Evolutionary conservation across 2,888 invertebrate genomes (phyloP), one percentile per base, ranked within the genome.

Genomic region (Tupiocoris notatus): DNA sequence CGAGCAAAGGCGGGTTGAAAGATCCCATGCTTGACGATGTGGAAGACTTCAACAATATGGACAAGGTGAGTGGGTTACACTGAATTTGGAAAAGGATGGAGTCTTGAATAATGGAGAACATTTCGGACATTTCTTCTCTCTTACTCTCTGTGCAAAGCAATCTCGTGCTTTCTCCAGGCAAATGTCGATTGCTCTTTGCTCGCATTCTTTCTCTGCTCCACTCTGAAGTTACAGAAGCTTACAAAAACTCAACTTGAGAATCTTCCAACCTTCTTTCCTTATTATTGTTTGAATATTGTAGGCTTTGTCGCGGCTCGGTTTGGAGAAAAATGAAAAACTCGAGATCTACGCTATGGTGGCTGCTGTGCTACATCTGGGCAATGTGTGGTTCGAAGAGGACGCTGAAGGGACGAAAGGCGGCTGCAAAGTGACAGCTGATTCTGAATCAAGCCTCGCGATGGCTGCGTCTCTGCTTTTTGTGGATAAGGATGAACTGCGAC

Each of bases 11-110:
- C 0, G 89, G 92, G 0, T 87, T 98, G 0, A 87, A 88, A 79
- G 98, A 98, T 84, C 93, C 95, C 1, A 91, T 97, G 77, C 87
- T 98, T 64, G 96, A 98, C 84, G 98, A 98, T 82, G 89, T 92
- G 0, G 89, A 91, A 79, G 96, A 97, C 84, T 98, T 97, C 83
- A 87, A 87, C 78, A 89, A 90, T 57, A 87, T 97, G 78, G 92
- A 96, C 83, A 89, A 91, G 85, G 90, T 82, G 77, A 22, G 16
- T 20, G 39, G 39, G 39, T 12, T 39, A 7, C 39, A 39, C 39
- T n/a, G n/a, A n/a, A n/a, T n/a, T n/a, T n/a, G n/a, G n/a, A n/a
- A n/a, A n/a, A n/a, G n/a, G n/a, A n/a, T n/a, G n/a, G n/a, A n/a
- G n/a, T n/a, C n/a, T n/a, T n/a, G n/a, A n/a, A n/a, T n/a, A n/a